A percentile compares a stretch with the other conserved stretches of the same genome.
phyloP scores from a whole-genome alignment of 1,140 invertebrate species.

The Drosophila kohkoa region DNA sequence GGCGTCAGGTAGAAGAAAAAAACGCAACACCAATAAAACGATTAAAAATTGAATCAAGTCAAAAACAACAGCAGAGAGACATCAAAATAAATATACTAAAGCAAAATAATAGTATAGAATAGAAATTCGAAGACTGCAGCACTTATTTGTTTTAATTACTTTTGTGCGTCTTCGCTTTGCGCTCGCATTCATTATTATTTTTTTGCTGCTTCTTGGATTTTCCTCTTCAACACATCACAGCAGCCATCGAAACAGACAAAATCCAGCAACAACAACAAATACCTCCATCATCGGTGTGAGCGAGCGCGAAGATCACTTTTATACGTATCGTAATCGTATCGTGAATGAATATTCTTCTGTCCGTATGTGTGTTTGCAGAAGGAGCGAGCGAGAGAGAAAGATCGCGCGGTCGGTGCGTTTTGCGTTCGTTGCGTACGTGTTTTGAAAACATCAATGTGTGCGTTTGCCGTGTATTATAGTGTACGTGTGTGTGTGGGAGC shows the following conservation, averaged over 20 bases:
- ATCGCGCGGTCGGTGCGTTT: slow-evolving; percentile 18
- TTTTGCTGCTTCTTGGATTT: slow-evolving; percentile 62
- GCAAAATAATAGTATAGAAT: slow-evolving; percentile 48
- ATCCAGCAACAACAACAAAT: slow-evolving; percentile 26
- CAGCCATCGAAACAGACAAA: slow-evolving; percentile 37
- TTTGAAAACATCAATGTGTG: slow-evolving; percentile 18
- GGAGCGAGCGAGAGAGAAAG: slow-evolving; percentile 21
- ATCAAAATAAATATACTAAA: slow-evolving; percentile 33
- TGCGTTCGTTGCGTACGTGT: slow-evolving; percentile 56
- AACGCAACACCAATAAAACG: slow-evolving; percentile 55
- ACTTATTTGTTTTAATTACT: slow-evolving; percentile 70
- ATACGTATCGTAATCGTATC: slow-evolving; percentile 73
- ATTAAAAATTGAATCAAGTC: slow-evolving; percentile 54
- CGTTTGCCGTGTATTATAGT: slow-evolving; percentile 26
- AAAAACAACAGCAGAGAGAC: not conserved
- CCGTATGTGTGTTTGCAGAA: slow-evolving; percentile 49
- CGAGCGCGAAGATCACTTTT: slow-evolving; percentile 68
- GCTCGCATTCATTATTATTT: slow-evolving; percentile 72
- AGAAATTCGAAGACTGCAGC: slow-evolving; percentile 46
- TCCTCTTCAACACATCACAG: slow-evolving; percentile 39
- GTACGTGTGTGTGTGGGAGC: slow-evolving; percentile 38
- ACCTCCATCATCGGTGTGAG: slow-evolving; percentile 65
- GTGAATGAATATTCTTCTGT: slow-evolving; percentile 73
- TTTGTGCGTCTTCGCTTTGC: slow-evolving; percentile 74
- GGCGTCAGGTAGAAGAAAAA: slow-evolving; percentile 61